These are phyloP conservation scores for Bradypus variegatus DNA, from an alignment of 2,797 vertebrate genomes.

Conservation along the genomic window DNA sequence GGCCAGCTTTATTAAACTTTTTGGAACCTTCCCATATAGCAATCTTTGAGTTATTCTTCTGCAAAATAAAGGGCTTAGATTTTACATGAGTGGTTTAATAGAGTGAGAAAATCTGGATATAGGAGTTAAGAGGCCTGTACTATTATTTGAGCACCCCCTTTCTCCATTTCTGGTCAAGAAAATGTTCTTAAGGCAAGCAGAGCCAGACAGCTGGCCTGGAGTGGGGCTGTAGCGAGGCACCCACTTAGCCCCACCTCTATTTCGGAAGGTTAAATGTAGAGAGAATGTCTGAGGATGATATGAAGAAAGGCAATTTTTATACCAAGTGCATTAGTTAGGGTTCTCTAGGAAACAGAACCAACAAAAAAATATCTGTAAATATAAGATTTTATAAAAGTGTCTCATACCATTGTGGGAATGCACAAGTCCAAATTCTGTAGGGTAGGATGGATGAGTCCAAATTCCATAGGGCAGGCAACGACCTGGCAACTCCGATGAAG, in stretches of 20 bases:
- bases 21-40: background rate
- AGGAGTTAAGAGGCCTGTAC: background rate
- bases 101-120: background rate
- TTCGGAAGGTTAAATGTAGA: background rate
- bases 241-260: background rate
- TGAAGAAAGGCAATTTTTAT: background rate
- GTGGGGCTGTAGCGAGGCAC: background rate
- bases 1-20: background rate
- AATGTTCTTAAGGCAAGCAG: background rate
- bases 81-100: background rate
- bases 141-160: background rate
- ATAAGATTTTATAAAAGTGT: too few relatives aligned
- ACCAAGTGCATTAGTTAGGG: background rate
- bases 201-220: background rate
- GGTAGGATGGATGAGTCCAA: too few relatives aligned
- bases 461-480: too few relatives aligned
- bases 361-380: too few relatives aligned
- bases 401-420: too few relatives aligned
- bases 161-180: background rate
- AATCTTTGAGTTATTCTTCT: background rate
- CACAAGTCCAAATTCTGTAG: too few relatives aligned
- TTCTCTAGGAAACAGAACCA: too few relatives aligned
- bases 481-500: too few relatives aligned
- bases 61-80: background rate
- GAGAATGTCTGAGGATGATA: background rate